Base-by-base conservation (phyloP, 2,797 vertebrate genomes). In the Takifugu rubripes region DNA sequence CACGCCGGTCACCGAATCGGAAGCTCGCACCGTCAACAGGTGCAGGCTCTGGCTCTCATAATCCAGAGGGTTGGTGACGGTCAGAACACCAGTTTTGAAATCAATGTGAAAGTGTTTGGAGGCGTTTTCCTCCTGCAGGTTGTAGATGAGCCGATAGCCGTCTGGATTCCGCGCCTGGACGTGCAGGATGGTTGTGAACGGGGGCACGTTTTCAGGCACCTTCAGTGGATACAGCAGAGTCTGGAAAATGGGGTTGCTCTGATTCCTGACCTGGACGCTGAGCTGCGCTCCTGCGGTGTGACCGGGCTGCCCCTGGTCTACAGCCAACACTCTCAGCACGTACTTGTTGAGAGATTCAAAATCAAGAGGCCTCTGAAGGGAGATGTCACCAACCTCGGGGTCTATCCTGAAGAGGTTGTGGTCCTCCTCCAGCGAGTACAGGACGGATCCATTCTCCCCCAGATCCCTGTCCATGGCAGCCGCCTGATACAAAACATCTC, bases 111-210 rank as follows among this genome's bases (percentile, higher is more conserved):
- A 98, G 49, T 92, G 82, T 3, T 76, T 92, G 24, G 96, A 82
- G 14, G 92, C 77, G 0, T 94, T 94, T 81, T 95, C 93, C 73
- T 96, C 95, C 47, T 93, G 81, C 0, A 98, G 93, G 79, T 95
- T 98, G 83, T 99, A 99, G 85, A 99, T 94, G 16, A 99, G 91
- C 5, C 93, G 93, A 64, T 96, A 94, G 42, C 96, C 96, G 55
- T 98, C 96, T 0, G 96, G 95, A 64, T 96, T 99, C 57, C 94
- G 92, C 50, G 97, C 97, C 80, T 98, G 97, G 3, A 97, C 94
- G 24, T 98, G 96, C 31, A 98, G 83, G 72, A 99, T 92, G 0
- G 96, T 94, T 7, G 95, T 98, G 61, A 93, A 94, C 0, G 92
- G 90, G 1, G 94, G 90, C 10, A 96, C 92, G 16, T 95, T 95